phyloP scores from a whole-genome alignment of 2,888 invertebrate genomes.

The Caenorhabditis sp. region DNA sequence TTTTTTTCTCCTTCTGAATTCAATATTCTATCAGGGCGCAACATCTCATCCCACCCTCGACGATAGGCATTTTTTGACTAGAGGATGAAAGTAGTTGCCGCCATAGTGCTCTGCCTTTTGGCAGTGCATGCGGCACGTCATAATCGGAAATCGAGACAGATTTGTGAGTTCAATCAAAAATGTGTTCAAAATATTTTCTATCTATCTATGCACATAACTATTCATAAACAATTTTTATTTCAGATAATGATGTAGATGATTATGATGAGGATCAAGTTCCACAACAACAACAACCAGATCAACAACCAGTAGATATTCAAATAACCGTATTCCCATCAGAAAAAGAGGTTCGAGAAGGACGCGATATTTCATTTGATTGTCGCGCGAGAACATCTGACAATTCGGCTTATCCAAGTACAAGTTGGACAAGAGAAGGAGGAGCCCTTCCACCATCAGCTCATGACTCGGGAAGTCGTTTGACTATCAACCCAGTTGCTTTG shows the following conservation, averaged over 20 bases:
- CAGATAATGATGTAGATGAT: slow-evolving; percentile 53
- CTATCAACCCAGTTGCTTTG: slow-evolving; percentile 57
- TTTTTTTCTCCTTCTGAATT: neutral
- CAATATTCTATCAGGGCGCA: neutral
- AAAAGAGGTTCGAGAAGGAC: slow-evolving; percentile 65
- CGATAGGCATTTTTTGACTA: neutral
- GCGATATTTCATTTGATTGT: slow-evolving; percentile 69
- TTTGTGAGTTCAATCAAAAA: slow-evolving; percentile 23
- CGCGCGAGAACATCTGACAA: slow-evolving; percentile 66
- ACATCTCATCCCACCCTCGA: neutral
- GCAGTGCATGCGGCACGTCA: slow-evolving; percentile 30
- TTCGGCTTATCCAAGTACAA: slow-evolving; percentile 57
- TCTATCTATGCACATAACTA: too few relatives aligned
- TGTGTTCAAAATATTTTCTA: neutral
- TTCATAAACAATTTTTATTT: slow-evolving; percentile 5
- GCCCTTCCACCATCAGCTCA: slow-evolving; percentile 64
- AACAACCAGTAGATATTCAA: slow-evolving; percentile 53
- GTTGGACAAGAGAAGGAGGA: slow-evolving; percentile 58
- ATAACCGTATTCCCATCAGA: slow-evolving; percentile 69
- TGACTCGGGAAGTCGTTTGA: slow-evolving; percentile 62
- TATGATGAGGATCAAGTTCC: slow-evolving; percentile 23
- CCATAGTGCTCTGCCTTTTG: slow-evolving; percentile 4
- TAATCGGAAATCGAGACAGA: slow-evolving; percentile 35
- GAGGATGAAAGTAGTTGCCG: neutral
- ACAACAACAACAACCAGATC: neutral